Conservation (phyloP, 2,113 vertebrate genomes). For the Rafetus swinhoei region DNA sequence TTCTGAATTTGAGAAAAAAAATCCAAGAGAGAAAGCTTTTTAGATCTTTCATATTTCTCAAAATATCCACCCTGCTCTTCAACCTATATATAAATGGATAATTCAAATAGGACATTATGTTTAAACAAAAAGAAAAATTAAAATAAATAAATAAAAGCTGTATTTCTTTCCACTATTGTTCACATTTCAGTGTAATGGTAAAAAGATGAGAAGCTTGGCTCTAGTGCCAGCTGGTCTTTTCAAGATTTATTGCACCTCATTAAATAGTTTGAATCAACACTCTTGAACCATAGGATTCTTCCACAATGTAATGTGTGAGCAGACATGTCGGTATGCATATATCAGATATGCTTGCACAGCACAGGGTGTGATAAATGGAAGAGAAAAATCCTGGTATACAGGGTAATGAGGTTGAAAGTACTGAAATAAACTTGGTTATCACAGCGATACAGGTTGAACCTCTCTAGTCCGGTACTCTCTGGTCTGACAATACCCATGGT, state of each 20-base stretch:
- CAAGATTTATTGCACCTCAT: conserved; percentile 69
- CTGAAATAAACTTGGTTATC: conserved; percentile 21
- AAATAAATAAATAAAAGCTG: conserved; percentile 30
- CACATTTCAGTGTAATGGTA: conserved; percentile 47
- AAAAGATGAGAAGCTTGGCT: conserved; percentile 57
- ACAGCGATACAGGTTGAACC: neutral
- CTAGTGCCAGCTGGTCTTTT: conserved; percentile 60
- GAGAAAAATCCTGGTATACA: conserved; percentile 24
- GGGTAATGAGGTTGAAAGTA: conserved; percentile 4
- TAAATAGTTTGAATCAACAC: conserved; percentile 55
- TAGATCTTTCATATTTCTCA: conserved; percentile 5
- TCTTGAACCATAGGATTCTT: conserved; percentile 19
- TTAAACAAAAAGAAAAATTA: neutral
- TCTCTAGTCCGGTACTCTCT: no score
- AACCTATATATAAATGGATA: conserved; percentile 27
- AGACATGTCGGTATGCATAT: conserved; percentile 8
- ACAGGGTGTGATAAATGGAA: neutral
- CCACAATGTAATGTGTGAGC: conserved; percentile 11
- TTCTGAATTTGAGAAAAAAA: conserved; percentile 35
- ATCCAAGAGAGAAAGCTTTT: conserved; percentile 19
- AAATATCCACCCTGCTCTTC: neutral
- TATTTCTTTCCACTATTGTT: conserved; percentile 65
- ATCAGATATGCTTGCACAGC: neutral
- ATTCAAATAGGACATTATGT: conserved; percentile 20
- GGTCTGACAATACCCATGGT: no score